Percentiles rank a stretch among this genome's conserved stretches.
Conservation (phyloP, 2,797 vertebrate species). For the Pterois miles region DNA sequence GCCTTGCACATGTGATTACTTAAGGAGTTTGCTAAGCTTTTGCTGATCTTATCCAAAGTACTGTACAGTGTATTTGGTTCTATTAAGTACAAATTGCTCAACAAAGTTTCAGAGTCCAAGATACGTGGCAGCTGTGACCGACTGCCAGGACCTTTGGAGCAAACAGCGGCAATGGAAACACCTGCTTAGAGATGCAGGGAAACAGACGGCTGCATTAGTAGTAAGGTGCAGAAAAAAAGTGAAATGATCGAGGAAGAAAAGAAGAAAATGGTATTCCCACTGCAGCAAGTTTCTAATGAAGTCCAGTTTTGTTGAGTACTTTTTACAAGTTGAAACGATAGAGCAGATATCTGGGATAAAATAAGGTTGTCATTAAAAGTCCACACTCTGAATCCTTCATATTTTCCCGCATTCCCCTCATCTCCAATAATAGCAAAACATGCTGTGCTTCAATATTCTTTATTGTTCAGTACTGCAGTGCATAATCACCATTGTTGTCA, state of each 20-base stretch:
- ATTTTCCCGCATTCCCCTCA: not conserved
- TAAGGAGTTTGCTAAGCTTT: constrained; percentile 1
- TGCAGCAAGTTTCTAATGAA: not conserved
- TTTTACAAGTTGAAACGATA: not conserved
- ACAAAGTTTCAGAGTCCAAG: constrained; percentile 47
- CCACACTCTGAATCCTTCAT: not conserved
- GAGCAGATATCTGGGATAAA: not conserved
- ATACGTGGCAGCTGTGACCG: constrained; percentile 45
- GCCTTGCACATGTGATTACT: constrained; percentile 33
- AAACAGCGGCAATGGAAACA: constrained; percentile 26
- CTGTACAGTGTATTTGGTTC: constrained; percentile 12
- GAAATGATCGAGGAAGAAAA: not conserved
- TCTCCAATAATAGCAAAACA: constrained; percentile 54
- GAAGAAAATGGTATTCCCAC: not conserved
- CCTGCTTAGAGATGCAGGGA: constrained; percentile 8
- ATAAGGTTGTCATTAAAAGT: not conserved
- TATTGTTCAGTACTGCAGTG: constrained; percentile 81
- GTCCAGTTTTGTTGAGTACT: not conserved
- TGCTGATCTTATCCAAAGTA: constrained; percentile 21
- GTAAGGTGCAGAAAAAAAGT: constrained; percentile 19
- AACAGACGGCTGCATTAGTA: not conserved
- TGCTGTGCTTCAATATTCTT: constrained; percentile 81
- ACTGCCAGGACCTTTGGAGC: constrained; percentile 59
- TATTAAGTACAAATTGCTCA: constrained; percentile 53
- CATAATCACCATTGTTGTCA: constrained; percentile 69